A percentile compares a stretch with the other conserved stretches of the same genome.
Evolutionary conservation across 2,797 vertebrate species (phyloP).

Genomic region (Galago senegalensis): DNA sequence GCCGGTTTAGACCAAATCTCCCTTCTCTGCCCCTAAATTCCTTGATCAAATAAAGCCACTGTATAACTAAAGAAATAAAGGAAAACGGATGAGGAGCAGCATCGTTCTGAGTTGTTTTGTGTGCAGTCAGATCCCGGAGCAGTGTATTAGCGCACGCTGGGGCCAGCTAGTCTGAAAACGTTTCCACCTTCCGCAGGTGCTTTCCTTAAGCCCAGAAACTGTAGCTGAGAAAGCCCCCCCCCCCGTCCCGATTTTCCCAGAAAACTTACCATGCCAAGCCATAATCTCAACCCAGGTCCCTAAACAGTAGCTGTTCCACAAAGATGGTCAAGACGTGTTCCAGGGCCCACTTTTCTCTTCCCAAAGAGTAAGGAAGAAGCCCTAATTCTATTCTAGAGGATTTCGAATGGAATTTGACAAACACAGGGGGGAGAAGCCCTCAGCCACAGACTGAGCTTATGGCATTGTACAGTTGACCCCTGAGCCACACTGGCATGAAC

Average conservation of each 20-base stretch:
- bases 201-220: conserved; percentile 20
- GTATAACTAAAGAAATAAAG: conserved; percentile 1
- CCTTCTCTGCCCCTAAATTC: neutral
- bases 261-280: neutral
- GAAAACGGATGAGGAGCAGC: neutral
- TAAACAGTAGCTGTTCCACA: neutral
- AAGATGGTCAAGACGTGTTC: neutral
- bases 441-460: neutral
- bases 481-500: neutral
- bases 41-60: neutral
- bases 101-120: neutral
- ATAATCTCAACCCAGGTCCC: neutral
- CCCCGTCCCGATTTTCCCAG: neutral
- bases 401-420: neutral
- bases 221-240: neutral
- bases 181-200: neutral
- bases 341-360: neutral
- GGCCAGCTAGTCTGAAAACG: neutral
- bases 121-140: neutral
- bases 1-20: neutral
- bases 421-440: neutral
- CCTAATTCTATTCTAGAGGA: neutral
- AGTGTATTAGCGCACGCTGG: neutral
- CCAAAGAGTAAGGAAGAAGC: neutral
- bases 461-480: neutral